Evolutionary conservation across 2,888 invertebrate species (phyloP), one percentile per base, ranked within the genome.

Genomic region (Napeogenes sylphis): DNA sequence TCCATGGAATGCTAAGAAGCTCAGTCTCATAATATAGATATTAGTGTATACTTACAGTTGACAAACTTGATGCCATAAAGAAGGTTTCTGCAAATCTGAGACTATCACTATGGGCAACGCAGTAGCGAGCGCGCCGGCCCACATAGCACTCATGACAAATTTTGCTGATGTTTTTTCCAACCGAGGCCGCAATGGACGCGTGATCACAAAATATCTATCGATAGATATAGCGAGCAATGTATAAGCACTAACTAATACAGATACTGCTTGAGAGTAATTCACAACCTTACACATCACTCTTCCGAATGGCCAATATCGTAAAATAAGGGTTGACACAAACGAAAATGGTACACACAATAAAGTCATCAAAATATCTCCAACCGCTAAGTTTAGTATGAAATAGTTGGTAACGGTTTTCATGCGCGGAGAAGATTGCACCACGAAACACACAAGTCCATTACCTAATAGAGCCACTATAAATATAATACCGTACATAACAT

Each of bases 311-410:
- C 98, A 98, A 95, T 51, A 51, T 77, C 94, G 93, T 58, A 96
- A 89, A 68, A 97, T 91, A 55, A 96, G 87, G 73, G 94, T 94
- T 10, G 96, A 30, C 93, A 97, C 93, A 75, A 96, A 97, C 1
- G 97, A 95, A 77, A 97, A 97, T 4, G 98, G 98, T 68, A 98
- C 95, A 84, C 98, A 98, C 74, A 98, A 95, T 42, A 96, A 78
- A 0, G 97, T 95, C 94, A 98, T 97, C 62, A 98, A 85, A 66
- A 98, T 94, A 80, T 98, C 51, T 10, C 51, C 51, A 21, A 51
- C 30, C 6, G 51, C 51, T 12, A 98, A 88, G 83, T 96, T 96
- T 76, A 95, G 95, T 77, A 98, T 96, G 82, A 97, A 97, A 82
- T 93, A 96, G 83, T 51, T 51, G 1, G 51, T 98, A 98, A 97